phyloP scores from a whole-genome alignment of 2,797 vertebrate genomes.

The Pangasius krempfi region DNA sequence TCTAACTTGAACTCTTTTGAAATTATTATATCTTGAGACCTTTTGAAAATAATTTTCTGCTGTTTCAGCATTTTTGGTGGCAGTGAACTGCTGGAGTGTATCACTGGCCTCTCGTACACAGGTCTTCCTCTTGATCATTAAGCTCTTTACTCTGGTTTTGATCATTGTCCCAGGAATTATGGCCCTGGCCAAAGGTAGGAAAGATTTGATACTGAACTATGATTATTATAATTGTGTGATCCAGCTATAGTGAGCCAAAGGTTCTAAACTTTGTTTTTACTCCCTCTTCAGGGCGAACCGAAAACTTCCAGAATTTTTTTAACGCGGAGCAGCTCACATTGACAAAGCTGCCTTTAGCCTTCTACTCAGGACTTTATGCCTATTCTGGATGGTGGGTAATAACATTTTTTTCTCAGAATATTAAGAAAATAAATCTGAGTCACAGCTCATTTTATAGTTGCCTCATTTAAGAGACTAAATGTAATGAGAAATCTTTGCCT shows the following conservation, averaged over 20 bases:
- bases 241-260: not conserved
- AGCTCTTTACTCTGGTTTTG: slow-evolving; percentile 76
- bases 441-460: not conserved
- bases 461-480: not conserved
- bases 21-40: no score
- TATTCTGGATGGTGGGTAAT: slow-evolving; percentile 86
- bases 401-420: not conserved
- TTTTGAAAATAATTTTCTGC: not conserved
- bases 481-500: not conserved
- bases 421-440: not conserved
- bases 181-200: slow-evolving; percentile 73
- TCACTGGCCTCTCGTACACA: slow-evolving; percentile 76
- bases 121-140: slow-evolving; percentile 73
- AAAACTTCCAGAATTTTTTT: slow-evolving; percentile 85
- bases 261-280: not conserved
- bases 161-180: slow-evolving; percentile 80
- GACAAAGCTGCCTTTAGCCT: slow-evolving; percentile 85
- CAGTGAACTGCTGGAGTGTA: slow-evolving; percentile 83
- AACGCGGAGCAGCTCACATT: slow-evolving; percentile 71
- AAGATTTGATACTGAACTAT: not conserved
- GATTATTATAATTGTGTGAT: not conserved
- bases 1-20: not conserved
- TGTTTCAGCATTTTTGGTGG: slow-evolving; percentile 72
- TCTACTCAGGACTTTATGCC: slow-evolving; percentile 89
- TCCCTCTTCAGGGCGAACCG: slow-evolving; percentile 75